Conservation (phyloP, 2,888 invertebrate genomes). For the Drosophila merina region DNA sequence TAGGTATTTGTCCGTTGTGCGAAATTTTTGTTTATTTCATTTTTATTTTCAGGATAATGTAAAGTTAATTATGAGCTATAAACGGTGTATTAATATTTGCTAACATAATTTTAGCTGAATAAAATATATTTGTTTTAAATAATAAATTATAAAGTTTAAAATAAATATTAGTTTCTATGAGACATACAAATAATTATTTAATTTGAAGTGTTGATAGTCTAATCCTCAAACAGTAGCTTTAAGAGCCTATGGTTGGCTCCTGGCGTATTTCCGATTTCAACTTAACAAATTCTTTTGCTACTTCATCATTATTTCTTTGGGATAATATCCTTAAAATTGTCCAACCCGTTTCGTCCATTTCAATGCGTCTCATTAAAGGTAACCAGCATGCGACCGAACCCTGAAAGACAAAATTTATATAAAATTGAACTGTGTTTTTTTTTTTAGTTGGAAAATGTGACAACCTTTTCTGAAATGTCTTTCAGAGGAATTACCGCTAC, state of each 20-base stretch:
- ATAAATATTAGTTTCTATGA: background rate
- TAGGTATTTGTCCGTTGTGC: background rate
- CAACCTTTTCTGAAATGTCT: slow-evolving; percentile 96
- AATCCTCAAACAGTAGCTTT: slow-evolving; percentile 37
- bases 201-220: background rate
- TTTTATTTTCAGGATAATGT: background rate
- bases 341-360: slow-evolving; percentile 99
- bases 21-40: background rate
- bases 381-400: slow-evolving; percentile 97
- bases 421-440: background rate
- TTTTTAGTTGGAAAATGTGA: background rate
- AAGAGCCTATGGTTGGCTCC: slow-evolving; percentile 86
- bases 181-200: background rate
- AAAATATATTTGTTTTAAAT: background rate
- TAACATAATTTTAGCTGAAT: background rate
- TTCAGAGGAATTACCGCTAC: slow-evolving; percentile 98
- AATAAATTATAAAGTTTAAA: background rate
- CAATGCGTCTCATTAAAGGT: slow-evolving; percentile 95
- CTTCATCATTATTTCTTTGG: slow-evolving; percentile 99
- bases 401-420: slow-evolving; percentile 82
- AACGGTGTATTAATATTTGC: background rate
- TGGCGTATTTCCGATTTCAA: slow-evolving; percentile 98
- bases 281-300: slow-evolving; percentile 99
- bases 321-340: slow-evolving; percentile 97
- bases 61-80: background rate